A percentile compares a stretch with the other conserved stretches of the same genome.
phyloP scores from a whole-genome alignment of 2,888 invertebrate species.

The Drymonia ruficornis region DNA sequence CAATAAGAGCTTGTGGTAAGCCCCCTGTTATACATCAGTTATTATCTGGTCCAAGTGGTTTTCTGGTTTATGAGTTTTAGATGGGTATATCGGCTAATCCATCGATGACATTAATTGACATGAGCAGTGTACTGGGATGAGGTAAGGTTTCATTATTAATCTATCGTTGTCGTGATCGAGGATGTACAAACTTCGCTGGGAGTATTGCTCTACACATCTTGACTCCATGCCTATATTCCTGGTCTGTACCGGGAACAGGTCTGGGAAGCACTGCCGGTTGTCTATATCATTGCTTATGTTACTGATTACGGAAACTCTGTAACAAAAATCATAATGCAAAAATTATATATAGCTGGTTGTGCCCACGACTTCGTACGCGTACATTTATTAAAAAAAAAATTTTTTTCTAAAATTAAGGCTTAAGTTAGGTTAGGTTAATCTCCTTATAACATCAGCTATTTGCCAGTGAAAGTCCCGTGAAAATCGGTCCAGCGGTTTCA shows the following conservation, averaged over 20 bases:
- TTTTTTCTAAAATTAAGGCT: too few relatives aligned
- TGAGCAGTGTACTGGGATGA: constrained; percentile 17
- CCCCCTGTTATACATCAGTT: too few relatives aligned
- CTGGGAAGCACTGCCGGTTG: background rate
- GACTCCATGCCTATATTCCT: background rate
- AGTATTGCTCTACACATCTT: background rate
- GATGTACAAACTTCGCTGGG: constrained; percentile 1
- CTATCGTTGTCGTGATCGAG: background rate
- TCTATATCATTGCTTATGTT: background rate
- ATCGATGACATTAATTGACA: constrained; percentile 6
- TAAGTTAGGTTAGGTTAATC: too few relatives aligned
- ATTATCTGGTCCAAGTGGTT: too few relatives aligned
- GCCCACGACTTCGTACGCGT: too few relatives aligned
- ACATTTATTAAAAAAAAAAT: too few relatives aligned
- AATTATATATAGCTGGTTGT: background rate
- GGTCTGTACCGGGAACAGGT: background rate
- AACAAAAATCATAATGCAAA: background rate
- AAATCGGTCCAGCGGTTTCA: too few relatives aligned
- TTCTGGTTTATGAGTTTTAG: too few relatives aligned
- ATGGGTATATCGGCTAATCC: background rate
- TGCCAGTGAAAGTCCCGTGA: too few relatives aligned
- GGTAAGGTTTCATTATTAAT: constrained; percentile 10
- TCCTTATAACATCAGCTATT: too few relatives aligned
- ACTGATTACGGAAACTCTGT: background rate
- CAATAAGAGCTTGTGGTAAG: too few relatives aligned